Conservation (phyloP, 2,113 vertebrate species). For the Phylloscopus trochiloides region DNA sequence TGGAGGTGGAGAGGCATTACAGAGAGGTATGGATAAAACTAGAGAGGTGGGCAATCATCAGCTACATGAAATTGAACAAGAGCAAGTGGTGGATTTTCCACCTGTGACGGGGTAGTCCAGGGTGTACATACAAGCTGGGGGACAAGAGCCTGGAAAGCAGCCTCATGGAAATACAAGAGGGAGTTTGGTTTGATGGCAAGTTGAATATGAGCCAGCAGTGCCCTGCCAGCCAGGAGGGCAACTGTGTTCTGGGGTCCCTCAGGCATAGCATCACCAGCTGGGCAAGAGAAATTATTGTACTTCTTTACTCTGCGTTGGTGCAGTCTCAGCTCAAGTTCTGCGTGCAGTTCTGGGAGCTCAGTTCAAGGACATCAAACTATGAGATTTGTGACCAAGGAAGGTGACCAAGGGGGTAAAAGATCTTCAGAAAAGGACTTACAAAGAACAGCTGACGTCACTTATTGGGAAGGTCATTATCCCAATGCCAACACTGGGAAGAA, state of each 20-base stretch:
- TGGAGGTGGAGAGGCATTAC: fast-evolving
- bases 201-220: not conserved
- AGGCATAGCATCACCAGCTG: fast-evolving
- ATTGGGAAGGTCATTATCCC: not conserved
- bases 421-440: fast-evolving
- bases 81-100: not conserved
- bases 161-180: fast-evolving
- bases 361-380: not conserved
- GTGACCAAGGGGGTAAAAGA: not conserved
- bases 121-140: fast-evolving
- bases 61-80: not conserved
- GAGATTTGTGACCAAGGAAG: not conserved
- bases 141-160: not conserved
- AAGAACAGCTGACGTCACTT: not conserved
- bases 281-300: fast-evolving
- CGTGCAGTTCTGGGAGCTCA: not conserved
- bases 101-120: too few relatives aligned
- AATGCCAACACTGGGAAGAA: not conserved
- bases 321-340: not conserved
- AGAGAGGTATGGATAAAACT: not conserved
- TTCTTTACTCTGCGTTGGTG: too few relatives aligned
- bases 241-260: fast-evolving
- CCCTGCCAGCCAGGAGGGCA: not conserved
- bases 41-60: not conserved
- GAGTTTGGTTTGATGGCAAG: not conserved